Conservation (phyloP, 2,888 invertebrate species). For the Lithophane leautieri region DNA sequence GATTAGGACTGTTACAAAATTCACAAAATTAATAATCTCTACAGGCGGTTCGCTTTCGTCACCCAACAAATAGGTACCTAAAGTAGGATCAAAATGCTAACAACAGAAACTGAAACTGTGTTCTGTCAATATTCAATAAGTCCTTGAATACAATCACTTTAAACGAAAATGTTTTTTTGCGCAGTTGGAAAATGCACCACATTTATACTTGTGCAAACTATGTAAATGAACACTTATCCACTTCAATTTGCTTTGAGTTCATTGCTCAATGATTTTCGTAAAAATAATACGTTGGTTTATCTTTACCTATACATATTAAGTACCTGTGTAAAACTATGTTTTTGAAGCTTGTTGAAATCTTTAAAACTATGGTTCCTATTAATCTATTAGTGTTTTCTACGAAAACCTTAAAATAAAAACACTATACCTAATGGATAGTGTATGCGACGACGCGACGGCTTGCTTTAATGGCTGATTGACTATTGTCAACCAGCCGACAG, state of each 20-base stretch:
- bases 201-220: constrained; percentile 36
- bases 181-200: constrained; percentile 41
- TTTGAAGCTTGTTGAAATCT: neutral
- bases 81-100: constrained; percentile 9
- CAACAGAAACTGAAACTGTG: constrained; percentile 24
- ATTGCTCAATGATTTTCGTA: constrained; percentile 22
- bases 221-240: constrained; percentile 21
- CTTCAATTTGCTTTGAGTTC: constrained; percentile 21
- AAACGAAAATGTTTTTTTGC: constrained; percentile 34
- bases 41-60: constrained; percentile 9
- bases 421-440: neutral
- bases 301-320: neutral
- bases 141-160: constrained; percentile 44
- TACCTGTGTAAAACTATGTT: neutral
- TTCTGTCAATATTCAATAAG: constrained; percentile 29
- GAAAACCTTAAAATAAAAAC: neutral
- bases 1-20: constrained; percentile 6
- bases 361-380: neutral
- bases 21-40: constrained; percentile 2
- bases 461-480: neutral
- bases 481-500: neutral
- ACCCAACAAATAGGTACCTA: constrained; percentile 15
- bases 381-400: neutral
- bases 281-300: neutral
- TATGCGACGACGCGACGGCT: neutral